These are phyloP conservation scores for Pteronotus mesoamericanus DNA, from an alignment of 2,797 vertebrate genomes.

Conservation along the genomic window DNA sequence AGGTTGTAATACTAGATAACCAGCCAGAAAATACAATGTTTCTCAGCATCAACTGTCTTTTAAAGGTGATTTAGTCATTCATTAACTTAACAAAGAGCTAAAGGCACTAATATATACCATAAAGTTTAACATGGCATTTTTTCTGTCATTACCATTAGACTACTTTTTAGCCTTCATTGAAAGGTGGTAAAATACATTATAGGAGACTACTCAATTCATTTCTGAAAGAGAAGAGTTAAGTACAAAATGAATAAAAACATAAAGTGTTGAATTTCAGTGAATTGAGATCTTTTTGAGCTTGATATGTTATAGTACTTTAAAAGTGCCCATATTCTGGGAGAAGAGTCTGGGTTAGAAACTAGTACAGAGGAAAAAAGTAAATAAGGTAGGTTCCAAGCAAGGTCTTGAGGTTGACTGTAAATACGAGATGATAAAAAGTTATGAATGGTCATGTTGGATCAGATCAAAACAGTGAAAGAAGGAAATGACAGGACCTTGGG, in stretches of 20 bases:
- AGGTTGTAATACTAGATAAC: background rate
- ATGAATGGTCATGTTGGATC: background rate
- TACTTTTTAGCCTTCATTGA: background rate
- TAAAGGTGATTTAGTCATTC: background rate
- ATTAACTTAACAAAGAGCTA: constrained; percentile 20
- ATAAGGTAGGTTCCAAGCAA: background rate
- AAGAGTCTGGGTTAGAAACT: background rate
- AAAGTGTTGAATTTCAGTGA: background rate
- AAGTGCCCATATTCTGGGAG: background rate
- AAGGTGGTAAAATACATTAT: background rate
- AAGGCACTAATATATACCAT: background rate
- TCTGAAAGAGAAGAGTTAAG: background rate
- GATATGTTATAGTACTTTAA: background rate
- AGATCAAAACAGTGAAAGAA: background rate
- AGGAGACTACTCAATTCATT: constrained; percentile 1
- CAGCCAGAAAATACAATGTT: background rate
- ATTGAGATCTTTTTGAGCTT: constrained; percentile 2
- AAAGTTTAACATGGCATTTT: background rate
- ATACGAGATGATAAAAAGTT: background rate
- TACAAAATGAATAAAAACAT: constrained; percentile 7
- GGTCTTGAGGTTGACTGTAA: background rate
- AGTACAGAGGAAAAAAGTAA: background rate
- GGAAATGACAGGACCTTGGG: background rate
- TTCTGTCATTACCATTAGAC: background rate
- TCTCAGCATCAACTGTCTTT: background rate